Base-by-base conservation (phyloP, 2,113 vertebrate species). In the Orycteropus afer region DNA sequence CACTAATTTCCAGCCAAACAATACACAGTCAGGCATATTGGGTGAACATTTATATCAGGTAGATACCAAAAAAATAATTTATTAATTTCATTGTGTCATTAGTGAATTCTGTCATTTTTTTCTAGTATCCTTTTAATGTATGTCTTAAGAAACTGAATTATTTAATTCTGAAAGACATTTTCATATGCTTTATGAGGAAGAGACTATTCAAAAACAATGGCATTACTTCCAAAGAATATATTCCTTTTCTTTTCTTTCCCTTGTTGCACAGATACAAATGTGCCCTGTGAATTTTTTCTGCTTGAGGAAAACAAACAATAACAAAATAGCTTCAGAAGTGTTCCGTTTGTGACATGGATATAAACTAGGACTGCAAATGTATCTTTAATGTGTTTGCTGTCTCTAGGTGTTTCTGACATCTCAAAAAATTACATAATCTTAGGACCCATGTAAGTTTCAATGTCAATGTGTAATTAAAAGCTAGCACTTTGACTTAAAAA, bases 241-340 rank as follows among this genome's bases (percentile, higher is more conserved):
- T 59, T 81, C 1, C 59, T 95, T 93, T 90, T 59, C 89, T 94
- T 91, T 93, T 29, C 29, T 95, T 69, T 92, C 13, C 34, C 86
- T 96, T 81, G 90, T 93, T 89, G 74, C 18, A 96, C 96, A 96
- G 25, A 85, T 27, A 65, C 92, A 93, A 95, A 82, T 92, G 32
- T 63, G n/a, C 42, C 20, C 67, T 78, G 51, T 96, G 80, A 87
- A 96, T 95, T 79, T 0, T 47, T 34, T 97, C 42, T 90, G 91
- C 86, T 96, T 42, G 82, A 88, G 61, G n/a, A 96, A 96, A 96
- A 97, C 27, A 96, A 96, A 93, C 14, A 95, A 67, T 96, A 96
- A 96, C 20, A 79, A 80, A 42, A 18, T 90, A 83, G 25, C 45
- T 94, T 83, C 90, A 89, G 45, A 14, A 95, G 57, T 89, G 71